Evolutionary conservation across 2,888 invertebrate genomes (phyloP).

Genomic region (Tineola bisselliella): DNA sequence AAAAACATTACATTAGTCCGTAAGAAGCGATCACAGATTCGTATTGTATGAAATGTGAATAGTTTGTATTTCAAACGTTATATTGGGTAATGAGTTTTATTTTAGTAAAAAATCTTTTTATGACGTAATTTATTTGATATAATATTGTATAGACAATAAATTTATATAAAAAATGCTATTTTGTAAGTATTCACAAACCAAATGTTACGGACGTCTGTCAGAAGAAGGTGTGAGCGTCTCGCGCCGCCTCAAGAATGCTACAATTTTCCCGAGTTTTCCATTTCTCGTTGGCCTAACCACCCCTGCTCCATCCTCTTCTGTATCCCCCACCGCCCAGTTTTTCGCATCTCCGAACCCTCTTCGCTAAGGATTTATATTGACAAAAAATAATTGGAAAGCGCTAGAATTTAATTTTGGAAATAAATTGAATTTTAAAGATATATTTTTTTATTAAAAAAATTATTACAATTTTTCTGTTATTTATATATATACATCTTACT

Average conservation of each 20-base stretch:
- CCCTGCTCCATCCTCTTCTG: conserved; percentile 19
- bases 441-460: neutral
- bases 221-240: conserved; percentile 60
- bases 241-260: conserved; percentile 69
- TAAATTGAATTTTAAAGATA: neutral
- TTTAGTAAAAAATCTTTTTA: too few relatives aligned
- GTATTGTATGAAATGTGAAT: too few relatives aligned
- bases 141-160: too few relatives aligned
- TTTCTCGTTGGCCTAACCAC: conserved; percentile 54
- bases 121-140: too few relatives aligned
- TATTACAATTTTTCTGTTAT: too few relatives aligned
- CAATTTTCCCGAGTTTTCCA: conserved; percentile 69
- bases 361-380: conserved; percentile 12
- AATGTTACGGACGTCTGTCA: conserved; percentile 34
- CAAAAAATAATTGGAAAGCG: conserved; percentile 36
- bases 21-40: too few relatives aligned
- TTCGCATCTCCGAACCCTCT: conserved; percentile 10
- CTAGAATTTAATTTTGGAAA: neutral
- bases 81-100: too few relatives aligned
- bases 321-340: conserved; percentile 14
- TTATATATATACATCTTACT: too few relatives aligned
- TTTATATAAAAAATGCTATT: neutral
- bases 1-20: too few relatives aligned
- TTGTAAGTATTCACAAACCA: conserved; percentile 18
- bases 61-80: too few relatives aligned